phyloP scores from a whole-genome alignment of 2,113 vertebrate genomes.

The Danionella cerebrum region DNA sequence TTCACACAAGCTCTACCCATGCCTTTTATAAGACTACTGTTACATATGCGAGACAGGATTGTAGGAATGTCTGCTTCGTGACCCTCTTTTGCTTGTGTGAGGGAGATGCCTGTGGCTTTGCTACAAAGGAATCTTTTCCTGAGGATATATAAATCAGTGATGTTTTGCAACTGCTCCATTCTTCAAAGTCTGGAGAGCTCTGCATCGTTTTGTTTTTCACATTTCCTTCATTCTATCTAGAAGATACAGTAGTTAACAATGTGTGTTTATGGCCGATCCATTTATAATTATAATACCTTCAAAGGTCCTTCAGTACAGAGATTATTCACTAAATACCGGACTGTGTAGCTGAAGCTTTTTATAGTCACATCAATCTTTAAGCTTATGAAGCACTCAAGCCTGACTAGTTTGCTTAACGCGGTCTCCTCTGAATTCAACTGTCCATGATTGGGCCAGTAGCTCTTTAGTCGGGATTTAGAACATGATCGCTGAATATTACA shows the following conservation, averaged over 20 bases:
- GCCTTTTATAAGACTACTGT: neutral
- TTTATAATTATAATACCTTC: neutral
- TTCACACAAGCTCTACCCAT: constrained; percentile 13
- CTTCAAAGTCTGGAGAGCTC: constrained; percentile 13
- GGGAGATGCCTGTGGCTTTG: constrained; percentile 19
- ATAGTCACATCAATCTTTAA: neutral
- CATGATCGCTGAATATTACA: neutral
- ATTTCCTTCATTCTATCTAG: neutral
- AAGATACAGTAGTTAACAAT: no score
- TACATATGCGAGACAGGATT: neutral
- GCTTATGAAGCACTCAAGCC: neutral
- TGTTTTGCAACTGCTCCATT: constrained; percentile 25
- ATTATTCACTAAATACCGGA: neutral
- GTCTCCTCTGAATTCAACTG: neutral
- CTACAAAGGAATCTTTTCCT: constrained; percentile 26
- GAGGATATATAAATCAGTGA: constrained; percentile 29
- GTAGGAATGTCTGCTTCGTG: constrained; percentile 4
- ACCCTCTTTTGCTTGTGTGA: neutral
- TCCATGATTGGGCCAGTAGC: neutral
- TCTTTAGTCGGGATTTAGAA: neutral
- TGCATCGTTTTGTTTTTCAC: neutral
- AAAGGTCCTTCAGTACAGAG: neutral
- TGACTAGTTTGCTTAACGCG: neutral
- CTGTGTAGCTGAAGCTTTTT: neutral
- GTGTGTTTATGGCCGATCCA: no score